Conservation (phyloP, 2,888 invertebrate species). For the Cantharis lateralis region DNA sequence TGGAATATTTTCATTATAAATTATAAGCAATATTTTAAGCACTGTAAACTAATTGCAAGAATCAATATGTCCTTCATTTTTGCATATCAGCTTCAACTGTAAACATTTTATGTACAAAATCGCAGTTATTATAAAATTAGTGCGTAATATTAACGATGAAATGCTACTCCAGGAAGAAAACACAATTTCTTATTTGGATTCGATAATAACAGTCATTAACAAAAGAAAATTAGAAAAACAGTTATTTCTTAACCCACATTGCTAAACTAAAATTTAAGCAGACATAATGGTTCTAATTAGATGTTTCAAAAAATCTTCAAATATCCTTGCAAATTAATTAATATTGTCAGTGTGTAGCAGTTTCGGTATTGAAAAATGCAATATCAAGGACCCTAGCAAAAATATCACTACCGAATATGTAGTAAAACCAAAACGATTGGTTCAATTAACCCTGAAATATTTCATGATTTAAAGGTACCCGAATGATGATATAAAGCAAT, state of each 20-base stretch:
- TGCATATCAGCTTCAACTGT: background rate
- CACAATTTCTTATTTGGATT: too few species aligned
- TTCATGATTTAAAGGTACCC: background rate
- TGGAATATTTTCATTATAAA: background rate
- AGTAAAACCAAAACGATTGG: background rate
- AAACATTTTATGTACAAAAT: background rate
- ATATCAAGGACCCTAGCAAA: background rate
- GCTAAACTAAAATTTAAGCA: too few species aligned
- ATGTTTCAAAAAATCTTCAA: too few species aligned
- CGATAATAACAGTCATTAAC: too few species aligned
- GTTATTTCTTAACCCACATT: too few species aligned
- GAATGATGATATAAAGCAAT: background rate
- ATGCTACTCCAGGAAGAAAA: too few species aligned
- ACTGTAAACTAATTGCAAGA: background rate
- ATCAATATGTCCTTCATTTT: background rate
- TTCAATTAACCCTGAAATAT: background rate
- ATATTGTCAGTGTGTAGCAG: background rate
- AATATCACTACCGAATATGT: background rate
- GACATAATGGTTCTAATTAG: too few species aligned
- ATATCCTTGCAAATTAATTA: background rate
- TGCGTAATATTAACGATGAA: background rate
- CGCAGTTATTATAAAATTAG: background rate
- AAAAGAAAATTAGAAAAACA: too few species aligned
- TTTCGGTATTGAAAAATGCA: background rate
- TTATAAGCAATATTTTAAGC: background rate